A percentile compares a stretch with the other conserved stretches of the same genome.
Conservation (phyloP, 1,140 invertebrate species). For the Achatina immaculata region DNA sequence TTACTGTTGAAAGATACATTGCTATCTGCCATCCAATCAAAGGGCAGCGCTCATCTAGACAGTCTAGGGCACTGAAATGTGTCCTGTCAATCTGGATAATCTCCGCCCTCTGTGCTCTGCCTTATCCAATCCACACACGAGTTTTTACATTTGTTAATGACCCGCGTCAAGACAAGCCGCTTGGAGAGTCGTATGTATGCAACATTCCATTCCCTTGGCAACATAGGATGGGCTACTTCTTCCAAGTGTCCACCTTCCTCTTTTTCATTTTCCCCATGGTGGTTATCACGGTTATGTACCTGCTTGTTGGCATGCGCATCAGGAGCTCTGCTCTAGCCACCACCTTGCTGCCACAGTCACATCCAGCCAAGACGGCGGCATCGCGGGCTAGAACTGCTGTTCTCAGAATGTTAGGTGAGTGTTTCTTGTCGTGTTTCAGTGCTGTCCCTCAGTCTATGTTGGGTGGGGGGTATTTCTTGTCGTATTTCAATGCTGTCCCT, state of each 20-base stretch:
- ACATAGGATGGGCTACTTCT: conserved; percentile 58
- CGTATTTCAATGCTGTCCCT: too few species aligned
- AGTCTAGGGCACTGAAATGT: conserved; percentile 84
- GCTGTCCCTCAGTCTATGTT: too few species aligned
- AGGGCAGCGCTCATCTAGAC: conserved; percentile 86
- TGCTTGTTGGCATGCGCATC: conserved; percentile 69
- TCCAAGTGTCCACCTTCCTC: conserved; percentile 69
- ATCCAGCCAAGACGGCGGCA: conserved; percentile 44
- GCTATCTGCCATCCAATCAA: conserved; percentile 94
- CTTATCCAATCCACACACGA: conserved; percentile 71
- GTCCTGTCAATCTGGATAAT: conserved; percentile 85
- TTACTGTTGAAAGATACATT: conserved; percentile 94
- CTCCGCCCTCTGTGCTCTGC: conserved; percentile 83
- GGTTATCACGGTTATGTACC: conserved; percentile 70
- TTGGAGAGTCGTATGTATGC: conserved; percentile 61
- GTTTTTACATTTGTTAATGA: conserved; percentile 57
- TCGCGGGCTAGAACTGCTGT: conserved; percentile 59
- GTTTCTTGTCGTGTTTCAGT: background rate
- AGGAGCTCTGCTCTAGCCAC: conserved; percentile 46
- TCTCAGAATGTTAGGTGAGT: conserved; percentile 66
- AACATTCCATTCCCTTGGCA: conserved; percentile 63
- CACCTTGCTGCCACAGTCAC: conserved; percentile 40
- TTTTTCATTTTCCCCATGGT: conserved; percentile 72
- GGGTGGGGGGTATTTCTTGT: too few species aligned
- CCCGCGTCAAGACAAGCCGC: conserved; percentile 42